Base-by-base conservation (phyloP, 2,888 invertebrate genomes). In the Heliconius erato region DNA sequence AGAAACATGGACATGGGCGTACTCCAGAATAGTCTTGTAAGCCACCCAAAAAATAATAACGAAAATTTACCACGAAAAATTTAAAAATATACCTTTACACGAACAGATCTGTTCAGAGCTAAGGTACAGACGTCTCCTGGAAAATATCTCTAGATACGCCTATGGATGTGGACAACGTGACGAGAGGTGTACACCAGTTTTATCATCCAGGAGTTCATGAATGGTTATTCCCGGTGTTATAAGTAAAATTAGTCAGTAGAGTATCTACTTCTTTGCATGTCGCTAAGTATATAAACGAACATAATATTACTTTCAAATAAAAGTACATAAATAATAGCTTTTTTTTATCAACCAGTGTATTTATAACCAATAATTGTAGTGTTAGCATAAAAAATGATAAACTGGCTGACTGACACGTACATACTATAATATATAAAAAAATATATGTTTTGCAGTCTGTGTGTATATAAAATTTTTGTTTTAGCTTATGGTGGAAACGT, bases 271-370 rank as follows among this genome's bases (percentile, higher is more conserved):
- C n/a, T 63, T 63, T 63, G 63, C n/a, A 67, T 26, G 6, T 28
- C 5, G 5, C 44, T 23, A 7, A 54, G 54, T 23, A 26, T 44
- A 44, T 71, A 12, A 59, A 59, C 3, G 9, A 76, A 63, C n/a
- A 76, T 59, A 76, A 76, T 76, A 63, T n/a, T 40, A 63, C 35
- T 76, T 76, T 35, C 32, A 74, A 59, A 59, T 59, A 35, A 76
- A 63, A 26, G 9, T 32, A 26, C n/a, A 63, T 76, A 40, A 16
- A 28, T 63, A 63, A 63, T 76, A 35, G 63, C 16, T 40, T 76
- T 76, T 59, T 74, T 63, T 74, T 76, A 63, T 76, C 72, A 72
- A 76, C 59, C 35, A 76, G 63, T 63, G n/a, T 76, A 76, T 59
- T 76, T 76, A 76, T 16, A 63, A 59, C 59, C 59, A 76, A 35